Conservation (phyloP, 2,888 invertebrate genomes). For the Hololepta plana region DNA sequence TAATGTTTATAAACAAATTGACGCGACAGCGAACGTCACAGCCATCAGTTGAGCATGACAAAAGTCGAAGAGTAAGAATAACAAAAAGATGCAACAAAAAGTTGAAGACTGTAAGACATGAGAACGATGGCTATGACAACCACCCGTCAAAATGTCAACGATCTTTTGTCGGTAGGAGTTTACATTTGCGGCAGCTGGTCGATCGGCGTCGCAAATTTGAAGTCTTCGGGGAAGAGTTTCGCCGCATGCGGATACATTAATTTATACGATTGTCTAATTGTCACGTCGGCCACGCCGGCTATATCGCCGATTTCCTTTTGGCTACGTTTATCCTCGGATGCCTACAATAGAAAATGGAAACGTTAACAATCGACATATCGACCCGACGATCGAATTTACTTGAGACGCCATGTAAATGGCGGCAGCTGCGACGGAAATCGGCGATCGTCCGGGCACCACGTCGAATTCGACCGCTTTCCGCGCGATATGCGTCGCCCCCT, state of each 20-base stretch:
- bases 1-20: too few relatives aligned
- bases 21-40: too few relatives aligned
- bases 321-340: slow-evolving; percentile 82
- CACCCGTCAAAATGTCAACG: too few relatives aligned
- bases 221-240: slow-evolving; percentile 89
- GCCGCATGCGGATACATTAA: slow-evolving; percentile 89
- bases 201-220: slow-evolving; percentile 87
- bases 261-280: slow-evolving; percentile 93
- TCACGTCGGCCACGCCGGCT: slow-evolving; percentile 96
- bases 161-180: too few relatives aligned
- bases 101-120: slow-evolving; percentile 1
- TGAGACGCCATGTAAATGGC: slow-evolving; percentile 99
- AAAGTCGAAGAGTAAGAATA: not conserved
- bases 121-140: too few relatives aligned
- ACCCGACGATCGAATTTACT: slow-evolving; percentile 13
- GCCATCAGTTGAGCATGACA: too few relatives aligned
- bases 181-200: slow-evolving; percentile 83
- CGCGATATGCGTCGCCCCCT: slow-evolving; percentile 93
- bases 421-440: slow-evolving; percentile 96
- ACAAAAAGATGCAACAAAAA: slow-evolving; percentile 1
- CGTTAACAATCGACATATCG: too few relatives aligned
- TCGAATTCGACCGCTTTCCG: slow-evolving; percentile 92
- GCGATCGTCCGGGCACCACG: slow-evolving; percentile 93
- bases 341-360: slow-evolving; percentile 32
- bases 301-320: slow-evolving; percentile 98